Percentiles rank a stretch among this genome's conserved stretches.
These are phyloP conservation scores for Lamprologus ornatipinnis DNA, from an alignment of 2,113 vertebrate genomes.

Conservation along the genomic window DNA sequence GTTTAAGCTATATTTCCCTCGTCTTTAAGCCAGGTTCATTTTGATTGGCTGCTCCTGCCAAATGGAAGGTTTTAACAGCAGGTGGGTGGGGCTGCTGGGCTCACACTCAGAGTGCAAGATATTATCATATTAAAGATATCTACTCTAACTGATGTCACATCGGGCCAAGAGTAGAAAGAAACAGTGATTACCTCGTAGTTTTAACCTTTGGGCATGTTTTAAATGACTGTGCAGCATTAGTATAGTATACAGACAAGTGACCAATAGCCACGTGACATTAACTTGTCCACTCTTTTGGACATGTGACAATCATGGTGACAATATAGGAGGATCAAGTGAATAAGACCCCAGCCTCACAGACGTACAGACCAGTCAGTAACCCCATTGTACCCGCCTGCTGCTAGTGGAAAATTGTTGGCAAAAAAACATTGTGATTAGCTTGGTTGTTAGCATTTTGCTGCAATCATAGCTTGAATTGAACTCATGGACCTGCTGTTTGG, in stretches of 20 bases:
- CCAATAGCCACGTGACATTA: background rate
- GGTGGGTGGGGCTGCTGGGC: background rate
- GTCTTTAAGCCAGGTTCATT: rapidly evolving
- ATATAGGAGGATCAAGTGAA: background rate
- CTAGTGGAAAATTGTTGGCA: background rate
- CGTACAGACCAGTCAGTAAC: background rate
- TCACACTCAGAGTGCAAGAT: background rate
- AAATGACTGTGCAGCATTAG: background rate
- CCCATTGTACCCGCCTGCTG: background rate
- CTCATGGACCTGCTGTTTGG: rapidly evolving
- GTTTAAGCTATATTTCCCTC: background rate
- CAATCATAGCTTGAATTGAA: background rate
- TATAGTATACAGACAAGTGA: background rate
- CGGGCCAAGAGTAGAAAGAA: background rate
- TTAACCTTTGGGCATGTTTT: background rate
- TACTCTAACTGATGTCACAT: background rate
- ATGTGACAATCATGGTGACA: background rate
- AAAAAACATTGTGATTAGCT: background rate
- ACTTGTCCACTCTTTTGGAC: background rate
- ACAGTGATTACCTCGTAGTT: background rate
- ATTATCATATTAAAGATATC: background rate
- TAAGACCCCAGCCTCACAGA: background rate
- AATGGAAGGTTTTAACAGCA: background rate
- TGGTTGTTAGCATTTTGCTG: background rate
- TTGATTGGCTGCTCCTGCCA: background rate